Evolutionary conservation across 2,113 vertebrate genomes (phyloP).

Genomic region (Acrocephalus arundinaceus): DNA sequence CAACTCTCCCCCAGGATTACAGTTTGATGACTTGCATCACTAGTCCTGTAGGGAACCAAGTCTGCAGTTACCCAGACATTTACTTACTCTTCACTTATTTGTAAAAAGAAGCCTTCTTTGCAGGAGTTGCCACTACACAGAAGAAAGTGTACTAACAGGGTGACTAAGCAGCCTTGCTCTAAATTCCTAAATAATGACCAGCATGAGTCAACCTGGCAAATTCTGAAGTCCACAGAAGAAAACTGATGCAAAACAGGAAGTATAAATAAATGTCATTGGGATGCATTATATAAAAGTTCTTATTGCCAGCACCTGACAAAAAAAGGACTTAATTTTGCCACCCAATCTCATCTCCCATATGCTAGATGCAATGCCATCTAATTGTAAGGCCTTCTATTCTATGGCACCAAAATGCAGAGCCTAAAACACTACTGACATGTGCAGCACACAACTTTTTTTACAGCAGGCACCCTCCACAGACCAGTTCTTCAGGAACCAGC

Average conservation of each 20-base stretch:
- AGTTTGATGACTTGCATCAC: neutral
- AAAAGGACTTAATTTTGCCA: neutral
- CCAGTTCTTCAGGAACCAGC: neutral
- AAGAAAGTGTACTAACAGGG: neutral
- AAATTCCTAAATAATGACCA: neutral
- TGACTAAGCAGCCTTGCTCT: slow-evolving; percentile 24
- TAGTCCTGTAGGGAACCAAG: neutral
- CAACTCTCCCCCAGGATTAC: neutral
- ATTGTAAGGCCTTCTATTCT: neutral
- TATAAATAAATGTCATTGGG: neutral
- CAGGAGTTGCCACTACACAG: neutral
- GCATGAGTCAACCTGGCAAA: slow-evolving; percentile 10
- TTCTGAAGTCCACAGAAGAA: neutral
- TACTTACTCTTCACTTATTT: neutral
- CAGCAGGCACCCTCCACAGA: neutral
- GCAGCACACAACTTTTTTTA: neutral
- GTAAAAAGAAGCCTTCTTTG: neutral
- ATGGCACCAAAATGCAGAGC: neutral
- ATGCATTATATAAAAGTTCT: neutral
- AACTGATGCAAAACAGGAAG: neutral
- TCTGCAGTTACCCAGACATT: neutral
- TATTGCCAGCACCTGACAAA: neutral
- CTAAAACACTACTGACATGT: neutral
- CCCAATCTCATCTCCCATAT: neutral
- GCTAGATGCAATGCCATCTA: neutral